These are phyloP conservation scores for Alethe diademata DNA, from an alignment of 2,113 vertebrate genomes.

Conservation along the genomic window DNA sequence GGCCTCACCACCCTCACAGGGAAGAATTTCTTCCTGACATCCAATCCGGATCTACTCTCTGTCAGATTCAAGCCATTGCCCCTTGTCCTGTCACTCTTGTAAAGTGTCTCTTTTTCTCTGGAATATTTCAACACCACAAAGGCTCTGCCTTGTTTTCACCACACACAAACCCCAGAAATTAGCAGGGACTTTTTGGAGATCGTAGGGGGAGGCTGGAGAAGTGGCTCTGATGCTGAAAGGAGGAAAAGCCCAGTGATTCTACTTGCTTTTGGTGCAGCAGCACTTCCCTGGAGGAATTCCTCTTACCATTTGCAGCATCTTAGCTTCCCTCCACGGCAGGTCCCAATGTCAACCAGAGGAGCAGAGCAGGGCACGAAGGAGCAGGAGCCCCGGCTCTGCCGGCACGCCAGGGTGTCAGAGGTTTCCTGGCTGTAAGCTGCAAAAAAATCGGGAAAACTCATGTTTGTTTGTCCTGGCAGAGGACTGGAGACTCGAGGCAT, in stretches of 20 bases:
- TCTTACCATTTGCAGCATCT: constrained; percentile 60
- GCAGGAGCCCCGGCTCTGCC: constrained; percentile 28
- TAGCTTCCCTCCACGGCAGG: constrained; percentile 22
- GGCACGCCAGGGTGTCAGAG: neutral
- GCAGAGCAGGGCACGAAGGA: neutral
- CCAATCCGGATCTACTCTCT: neutral
- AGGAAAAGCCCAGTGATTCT: neutral
- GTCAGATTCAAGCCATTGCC: neutral
- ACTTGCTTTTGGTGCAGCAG: neutral
- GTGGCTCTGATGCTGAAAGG: fast-evolving
- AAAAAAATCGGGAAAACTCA: neutral
- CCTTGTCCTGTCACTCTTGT: neutral
- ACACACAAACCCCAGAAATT: neutral
- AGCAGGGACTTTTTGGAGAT: neutral
- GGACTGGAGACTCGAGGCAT: fast-evolving
- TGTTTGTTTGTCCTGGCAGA: neutral
- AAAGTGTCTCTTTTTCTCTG: neutral
- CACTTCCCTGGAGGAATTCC: neutral
- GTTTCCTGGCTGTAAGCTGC: constrained; percentile 20
- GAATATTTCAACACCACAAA: neutral
- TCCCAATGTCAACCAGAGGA: neutral
- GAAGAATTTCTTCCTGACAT: neutral
- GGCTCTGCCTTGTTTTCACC: neutral
- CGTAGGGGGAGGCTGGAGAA: neutral
- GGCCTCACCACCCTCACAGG: fast-evolving